These are phyloP conservation scores for Australoheros facetus DNA, from an alignment of 2,797 vertebrate genomes.

Conservation along the genomic window DNA sequence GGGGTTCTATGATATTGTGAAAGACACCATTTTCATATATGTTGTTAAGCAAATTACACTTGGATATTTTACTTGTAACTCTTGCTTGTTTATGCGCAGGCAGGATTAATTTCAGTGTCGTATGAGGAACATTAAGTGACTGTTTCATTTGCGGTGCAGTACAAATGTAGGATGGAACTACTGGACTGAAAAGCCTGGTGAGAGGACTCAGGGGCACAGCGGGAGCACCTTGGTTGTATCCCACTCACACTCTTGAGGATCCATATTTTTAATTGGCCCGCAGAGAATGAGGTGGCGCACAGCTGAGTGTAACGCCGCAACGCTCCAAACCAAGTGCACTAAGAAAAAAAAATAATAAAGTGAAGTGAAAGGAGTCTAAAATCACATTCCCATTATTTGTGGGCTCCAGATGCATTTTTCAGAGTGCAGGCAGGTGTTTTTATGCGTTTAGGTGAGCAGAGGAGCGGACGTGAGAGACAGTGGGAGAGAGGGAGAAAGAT, in stretches of 20 bases:
- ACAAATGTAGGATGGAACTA: neutral
- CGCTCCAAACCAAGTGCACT: conserved; percentile 37
- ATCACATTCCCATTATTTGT: conserved; percentile 54
- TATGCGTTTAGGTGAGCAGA: conserved; percentile 56
- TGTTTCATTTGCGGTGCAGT: neutral
- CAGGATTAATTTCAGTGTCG: neutral
- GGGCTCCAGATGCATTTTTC: conserved; percentile 43
- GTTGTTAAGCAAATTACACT: neutral
- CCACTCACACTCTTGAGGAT: conserved; percentile 64
- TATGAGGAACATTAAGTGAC: neutral
- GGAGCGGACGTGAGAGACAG: conserved; percentile 34
- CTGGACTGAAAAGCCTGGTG: conserved; percentile 21
- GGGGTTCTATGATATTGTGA: neutral
- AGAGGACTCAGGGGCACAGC: conserved; percentile 45
- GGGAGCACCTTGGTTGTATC: conserved; percentile 38
- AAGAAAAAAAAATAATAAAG: conserved; percentile 35
- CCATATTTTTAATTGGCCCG: conserved; percentile 70
- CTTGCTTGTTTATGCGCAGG: neutral
- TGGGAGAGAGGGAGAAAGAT: conserved; percentile 31
- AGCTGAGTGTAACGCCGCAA: conserved; percentile 27
- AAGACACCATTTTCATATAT: neutral
- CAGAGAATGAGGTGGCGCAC: conserved; percentile 49
- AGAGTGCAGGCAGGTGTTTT: conserved; percentile 45
- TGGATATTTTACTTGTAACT: neutral
- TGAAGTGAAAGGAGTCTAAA: conserved; percentile 42